A percentile compares a stretch with the other conserved stretches of the same genome.
Conservation (phyloP, 2,113 vertebrate genomes). For the Scolopax mira region DNA sequence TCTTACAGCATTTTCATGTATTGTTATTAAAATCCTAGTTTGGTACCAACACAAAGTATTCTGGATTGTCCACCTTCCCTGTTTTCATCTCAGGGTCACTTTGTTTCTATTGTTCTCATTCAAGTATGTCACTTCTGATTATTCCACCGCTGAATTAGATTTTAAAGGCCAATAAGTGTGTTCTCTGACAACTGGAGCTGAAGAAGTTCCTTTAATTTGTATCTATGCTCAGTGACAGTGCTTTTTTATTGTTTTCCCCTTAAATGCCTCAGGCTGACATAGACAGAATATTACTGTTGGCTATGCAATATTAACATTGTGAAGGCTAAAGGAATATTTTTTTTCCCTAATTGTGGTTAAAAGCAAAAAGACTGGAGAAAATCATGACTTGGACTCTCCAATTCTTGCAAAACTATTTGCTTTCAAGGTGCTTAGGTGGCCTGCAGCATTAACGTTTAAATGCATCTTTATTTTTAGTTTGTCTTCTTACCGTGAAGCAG, state of each 20-base stretch:
- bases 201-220: constrained; percentile 15
- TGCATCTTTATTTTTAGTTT: neutral
- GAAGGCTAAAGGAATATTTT: neutral
- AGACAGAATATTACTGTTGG: neutral
- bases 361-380: neutral
- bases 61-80: neutral
- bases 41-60: neutral
- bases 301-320: neutral
- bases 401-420: neutral
- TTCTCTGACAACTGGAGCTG: neutral
- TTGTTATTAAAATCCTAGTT: neutral
- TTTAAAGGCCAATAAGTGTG: neutral
- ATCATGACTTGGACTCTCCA: neutral
- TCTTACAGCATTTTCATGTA: neutral
- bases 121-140: constrained; percentile 10
- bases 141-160: neutral
- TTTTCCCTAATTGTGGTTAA: neutral
- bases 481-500: neutral
- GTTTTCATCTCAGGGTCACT: neutral
- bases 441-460: neutral
- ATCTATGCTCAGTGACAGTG: fast-evolving
- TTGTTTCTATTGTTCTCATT: constrained; percentile 24
- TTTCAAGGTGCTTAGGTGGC: neutral
- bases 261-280: neutral
- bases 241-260: neutral